A percentile compares a stretch with the other conserved stretches of the same genome.
These are phyloP conservation scores for Luscinia luscinia DNA, from an alignment of 2,797 vertebrate species.

Conservation along the genomic window DNA sequence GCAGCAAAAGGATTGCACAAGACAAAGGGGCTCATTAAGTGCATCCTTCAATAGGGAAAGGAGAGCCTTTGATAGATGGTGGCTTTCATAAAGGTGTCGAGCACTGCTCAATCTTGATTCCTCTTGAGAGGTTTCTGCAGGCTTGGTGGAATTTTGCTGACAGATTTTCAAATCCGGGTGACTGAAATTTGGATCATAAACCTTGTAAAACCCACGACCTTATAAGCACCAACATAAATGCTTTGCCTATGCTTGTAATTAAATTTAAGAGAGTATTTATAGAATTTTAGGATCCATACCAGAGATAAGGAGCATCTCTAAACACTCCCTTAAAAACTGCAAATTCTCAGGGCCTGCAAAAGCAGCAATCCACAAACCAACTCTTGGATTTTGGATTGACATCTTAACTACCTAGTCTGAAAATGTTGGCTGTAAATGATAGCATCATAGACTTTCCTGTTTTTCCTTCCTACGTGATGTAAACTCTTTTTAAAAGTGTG, in stretches of 20 bases:
- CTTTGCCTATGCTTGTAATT: not conserved
- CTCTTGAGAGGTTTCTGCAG: not conserved
- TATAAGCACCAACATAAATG: not conserved
- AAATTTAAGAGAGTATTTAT: not conserved
- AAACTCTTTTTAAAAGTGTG: not conserved
- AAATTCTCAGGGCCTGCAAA: not conserved
- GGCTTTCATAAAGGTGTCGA: not conserved
- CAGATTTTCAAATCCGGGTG: not conserved
- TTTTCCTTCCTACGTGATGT: not conserved
- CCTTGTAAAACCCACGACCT: accelerated
- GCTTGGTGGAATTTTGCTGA: not conserved
- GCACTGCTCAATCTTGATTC: accelerated
- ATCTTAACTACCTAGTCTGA: not conserved
- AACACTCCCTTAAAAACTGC: not conserved
- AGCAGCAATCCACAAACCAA: not conserved
- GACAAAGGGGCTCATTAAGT: not conserved
- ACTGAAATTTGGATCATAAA: not conserved
- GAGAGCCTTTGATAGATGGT: not conserved
- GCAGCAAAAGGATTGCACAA: not conserved
- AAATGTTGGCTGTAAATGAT: not conserved
- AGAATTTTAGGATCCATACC: not conserved
- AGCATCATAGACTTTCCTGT: not conserved
- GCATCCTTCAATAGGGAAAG: not conserved
- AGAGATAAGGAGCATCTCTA: not conserved
- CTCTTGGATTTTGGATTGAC: not conserved